Evolutionary conservation across 1,140 invertebrate species (phyloP), one percentile per base, ranked within the genome.

Genomic region (Anoplolepis gracilipes): DNA sequence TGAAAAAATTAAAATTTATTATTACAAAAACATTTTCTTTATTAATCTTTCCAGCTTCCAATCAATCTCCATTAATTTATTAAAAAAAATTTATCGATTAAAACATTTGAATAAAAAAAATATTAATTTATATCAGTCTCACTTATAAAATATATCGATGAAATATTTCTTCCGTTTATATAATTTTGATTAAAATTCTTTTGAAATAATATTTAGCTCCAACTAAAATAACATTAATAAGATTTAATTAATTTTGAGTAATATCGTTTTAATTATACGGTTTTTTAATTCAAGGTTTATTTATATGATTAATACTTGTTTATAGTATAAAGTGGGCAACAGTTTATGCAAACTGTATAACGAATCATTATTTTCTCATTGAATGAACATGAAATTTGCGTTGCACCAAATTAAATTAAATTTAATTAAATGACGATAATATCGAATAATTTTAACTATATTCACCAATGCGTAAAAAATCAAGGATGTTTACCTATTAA

Each of bases 231-330:
- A 59, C 13, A 42, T 46, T 82, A 59, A 81, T 82, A 65, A 82
- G 11, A 33, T 81, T 59, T 72, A 81, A 72, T 19, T 81, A 13
- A 81, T 70, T 81, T 81, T 81, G 39, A 25, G 13, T 81, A 81
- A 81, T 82, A 33, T 46, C 67, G 8, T 46, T 82, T 82, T 61
- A 82, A 82, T 82, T 82, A 82, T 25, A 55, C 65, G 25, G 57
- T 36, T 82, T 82, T 72, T 72, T 33, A 82, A 82, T 82, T 61
- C 67, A 73, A 49, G 22, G n/a, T 42, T 82, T 13, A 73, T 36
- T 79, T 33, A 39, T 69, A 79, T 69, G 46, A 69, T 82, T 82
- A 82, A 82, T 82, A 82, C 78, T 82, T 59, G 65, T 79, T 79
- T 69, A 69, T 69, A 16, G 22, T 36, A 82, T 73, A 73, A 72